A percentile compares a stretch with the other conserved stretches of the same genome.
phyloP scores from a whole-genome alignment of 2,797 vertebrate genomes.

The Ataeniobius toweri region DNA sequence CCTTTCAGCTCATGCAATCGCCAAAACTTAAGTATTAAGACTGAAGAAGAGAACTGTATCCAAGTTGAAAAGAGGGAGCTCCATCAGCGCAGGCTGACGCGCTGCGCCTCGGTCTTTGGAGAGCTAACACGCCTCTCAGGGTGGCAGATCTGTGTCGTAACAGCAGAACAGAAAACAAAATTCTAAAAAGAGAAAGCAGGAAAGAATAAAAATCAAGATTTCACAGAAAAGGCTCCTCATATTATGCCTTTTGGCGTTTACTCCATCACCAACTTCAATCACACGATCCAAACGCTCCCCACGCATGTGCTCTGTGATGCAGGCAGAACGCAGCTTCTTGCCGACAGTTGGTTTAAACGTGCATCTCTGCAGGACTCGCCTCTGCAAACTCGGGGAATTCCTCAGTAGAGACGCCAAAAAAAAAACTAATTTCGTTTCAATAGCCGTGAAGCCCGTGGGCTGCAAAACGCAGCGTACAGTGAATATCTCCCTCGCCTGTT shows the following conservation, averaged over 20 bases:
- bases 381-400: conserved; percentile 42
- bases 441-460: background rate
- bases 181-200: too few species aligned
- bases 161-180: conserved; percentile 1
- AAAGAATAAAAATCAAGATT: background rate
- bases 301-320: background rate
- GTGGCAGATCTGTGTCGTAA: conserved; percentile 8
- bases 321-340: background rate
- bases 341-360: conserved; percentile 1
- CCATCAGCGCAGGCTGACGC: conserved; percentile 31
- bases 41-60: background rate
- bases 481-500: conserved; percentile 34
- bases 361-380: background rate
- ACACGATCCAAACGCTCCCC: background rate
- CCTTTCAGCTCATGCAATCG: background rate
- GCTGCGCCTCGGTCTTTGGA: conserved; percentile 37
- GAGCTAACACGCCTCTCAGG: conserved; percentile 14
- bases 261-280: conserved; percentile 9
- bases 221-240: background rate
- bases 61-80: conserved; percentile 21
- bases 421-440: background rate
- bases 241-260: background rate
- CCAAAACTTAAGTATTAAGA: background rate
- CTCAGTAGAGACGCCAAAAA: conserved; percentile 20
- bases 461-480: background rate